Percentiles rank a stretch among this genome's conserved stretches.
Conservation (phyloP, 1,140 invertebrate species). For the Battus philenor region DNA sequence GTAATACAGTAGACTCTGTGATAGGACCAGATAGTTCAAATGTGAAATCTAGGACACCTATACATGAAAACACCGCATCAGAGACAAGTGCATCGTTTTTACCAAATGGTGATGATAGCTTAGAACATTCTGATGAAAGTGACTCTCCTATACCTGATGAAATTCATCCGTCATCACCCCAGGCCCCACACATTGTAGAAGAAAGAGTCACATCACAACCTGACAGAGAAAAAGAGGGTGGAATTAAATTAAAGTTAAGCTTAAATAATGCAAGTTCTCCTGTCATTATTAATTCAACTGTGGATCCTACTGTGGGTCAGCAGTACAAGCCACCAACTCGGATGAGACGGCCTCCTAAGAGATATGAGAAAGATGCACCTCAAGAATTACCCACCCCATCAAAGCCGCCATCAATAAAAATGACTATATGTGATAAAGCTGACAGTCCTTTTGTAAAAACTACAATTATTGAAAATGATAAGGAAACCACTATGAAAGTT, state of each 20-base stretch:
- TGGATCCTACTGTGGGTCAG: constrained; percentile 60
- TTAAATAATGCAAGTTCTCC: constrained; percentile 67
- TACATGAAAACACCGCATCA: constrained; percentile 20
- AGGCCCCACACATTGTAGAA: constrained; percentile 22
- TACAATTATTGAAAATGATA: constrained; percentile 62
- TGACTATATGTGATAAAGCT: constrained; percentile 70
- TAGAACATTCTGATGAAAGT: constrained; percentile 49
- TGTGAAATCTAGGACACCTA: constrained; percentile 24
- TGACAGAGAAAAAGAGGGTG: constrained; percentile 46
- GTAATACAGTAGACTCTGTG: constrained; percentile 38
- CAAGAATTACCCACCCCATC: constrained; percentile 23
- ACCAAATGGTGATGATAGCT: constrained; percentile 55
- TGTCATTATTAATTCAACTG: constrained; percentile 69
- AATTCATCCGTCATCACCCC: constrained; percentile 23
- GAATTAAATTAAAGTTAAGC: constrained; percentile 67
- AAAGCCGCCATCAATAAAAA: constrained; percentile 60
- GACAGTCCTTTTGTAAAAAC: constrained; percentile 69
- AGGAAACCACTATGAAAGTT: constrained; percentile 52
- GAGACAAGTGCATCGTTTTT: constrained; percentile 23
- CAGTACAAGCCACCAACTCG: constrained; percentile 64
- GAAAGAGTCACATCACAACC: constrained; percentile 26
- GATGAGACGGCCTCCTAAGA: constrained; percentile 63
- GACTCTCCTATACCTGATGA: constrained; percentile 39
- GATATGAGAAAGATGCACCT: constrained; percentile 59
- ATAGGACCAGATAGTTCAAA: constrained; percentile 39